phyloP scores from a whole-genome alignment of 2,888 invertebrate species.

The Rotaria magnacalcarata region DNA sequence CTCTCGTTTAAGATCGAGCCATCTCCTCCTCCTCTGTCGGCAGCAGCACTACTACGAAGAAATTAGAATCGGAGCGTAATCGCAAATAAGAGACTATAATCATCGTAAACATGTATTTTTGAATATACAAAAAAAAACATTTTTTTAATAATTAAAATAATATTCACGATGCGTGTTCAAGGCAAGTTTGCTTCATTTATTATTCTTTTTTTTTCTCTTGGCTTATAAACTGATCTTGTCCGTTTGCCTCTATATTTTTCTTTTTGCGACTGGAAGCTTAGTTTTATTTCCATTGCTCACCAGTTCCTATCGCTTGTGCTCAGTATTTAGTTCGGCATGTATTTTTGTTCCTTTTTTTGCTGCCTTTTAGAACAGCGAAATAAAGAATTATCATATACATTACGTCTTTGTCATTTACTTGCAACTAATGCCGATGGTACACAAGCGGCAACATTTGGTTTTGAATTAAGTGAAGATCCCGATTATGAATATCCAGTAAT shows the following conservation, averaged over 20 bases:
- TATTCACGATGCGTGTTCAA: neutral
- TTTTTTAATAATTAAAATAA: neutral
- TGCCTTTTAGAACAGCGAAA: constrained; percentile 35
- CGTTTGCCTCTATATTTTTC: neutral
- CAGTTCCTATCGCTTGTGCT: neutral
- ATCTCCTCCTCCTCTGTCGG: neutral
- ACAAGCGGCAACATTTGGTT: constrained; percentile 7
- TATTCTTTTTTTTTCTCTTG: neutral
- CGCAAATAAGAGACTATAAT: neutral
- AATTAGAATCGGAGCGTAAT: neutral
- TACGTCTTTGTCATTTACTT: constrained; percentile 36
- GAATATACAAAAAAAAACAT: neutral
- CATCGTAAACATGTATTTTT: neutral
- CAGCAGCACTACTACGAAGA: neutral
- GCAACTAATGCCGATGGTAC: neutral
- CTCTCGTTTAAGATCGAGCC: constrained; percentile 10
- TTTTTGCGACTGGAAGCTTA: neutral
- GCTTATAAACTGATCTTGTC: neutral
- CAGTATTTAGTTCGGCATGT: neutral
- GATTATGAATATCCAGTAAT: constrained; percentile 37
- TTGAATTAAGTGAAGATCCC: constrained; percentile 21
- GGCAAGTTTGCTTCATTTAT: constrained; percentile 5
- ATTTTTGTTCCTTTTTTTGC: neutral
- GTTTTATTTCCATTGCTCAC: neutral
- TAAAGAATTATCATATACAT: constrained; percentile 32